Conservation (phyloP, 2,888 invertebrate genomes). For the Amiota mariae region DNA sequence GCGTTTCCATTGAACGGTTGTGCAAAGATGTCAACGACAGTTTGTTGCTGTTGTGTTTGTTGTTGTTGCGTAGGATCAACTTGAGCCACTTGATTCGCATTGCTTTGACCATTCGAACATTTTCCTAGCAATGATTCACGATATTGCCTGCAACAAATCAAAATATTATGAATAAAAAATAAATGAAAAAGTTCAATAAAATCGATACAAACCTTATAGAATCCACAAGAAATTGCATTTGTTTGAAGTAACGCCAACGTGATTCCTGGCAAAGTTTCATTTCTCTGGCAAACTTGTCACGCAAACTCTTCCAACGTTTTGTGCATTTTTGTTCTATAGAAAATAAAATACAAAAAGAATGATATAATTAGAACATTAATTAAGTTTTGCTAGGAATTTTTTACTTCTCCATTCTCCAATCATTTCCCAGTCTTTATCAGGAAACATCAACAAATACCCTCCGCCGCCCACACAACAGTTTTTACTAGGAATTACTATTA, state of each 20-base stretch:
- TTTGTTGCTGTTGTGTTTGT: slow-evolving; percentile 65
- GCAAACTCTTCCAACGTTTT: slow-evolving; percentile 69
- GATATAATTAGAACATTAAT: neutral
- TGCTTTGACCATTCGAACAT: slow-evolving; percentile 61
- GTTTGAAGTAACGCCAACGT: slow-evolving; percentile 70
- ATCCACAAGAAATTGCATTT: slow-evolving; percentile 70
- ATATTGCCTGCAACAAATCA: slow-evolving; percentile 57
- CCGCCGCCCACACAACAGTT: too few species aligned
- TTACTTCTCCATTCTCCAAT: too few species aligned
- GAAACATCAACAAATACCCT: too few species aligned
- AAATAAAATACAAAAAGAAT: neutral
- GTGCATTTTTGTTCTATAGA: slow-evolving; percentile 69
- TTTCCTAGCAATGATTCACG: slow-evolving; percentile 69
- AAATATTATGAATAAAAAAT: neutral
- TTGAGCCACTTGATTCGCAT: slow-evolving; percentile 63
- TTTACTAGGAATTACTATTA: neutral
- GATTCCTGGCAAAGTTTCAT: slow-evolving; percentile 71
- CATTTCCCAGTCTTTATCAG: too few species aligned
- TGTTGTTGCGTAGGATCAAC: slow-evolving; percentile 67
- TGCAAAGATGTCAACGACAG: slow-evolving; percentile 68
- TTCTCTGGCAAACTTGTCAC: slow-evolving; percentile 70
- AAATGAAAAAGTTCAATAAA: too few species aligned
- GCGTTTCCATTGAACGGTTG: slow-evolving; percentile 69
- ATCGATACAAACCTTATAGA: slow-evolving; percentile 56
- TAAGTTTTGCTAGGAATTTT: too few species aligned